Evolutionary conservation across 2,113 vertebrate genomes (phyloP), one percentile per base, ranked within the genome.

Genomic region (Odocoileus virginianus): DNA sequence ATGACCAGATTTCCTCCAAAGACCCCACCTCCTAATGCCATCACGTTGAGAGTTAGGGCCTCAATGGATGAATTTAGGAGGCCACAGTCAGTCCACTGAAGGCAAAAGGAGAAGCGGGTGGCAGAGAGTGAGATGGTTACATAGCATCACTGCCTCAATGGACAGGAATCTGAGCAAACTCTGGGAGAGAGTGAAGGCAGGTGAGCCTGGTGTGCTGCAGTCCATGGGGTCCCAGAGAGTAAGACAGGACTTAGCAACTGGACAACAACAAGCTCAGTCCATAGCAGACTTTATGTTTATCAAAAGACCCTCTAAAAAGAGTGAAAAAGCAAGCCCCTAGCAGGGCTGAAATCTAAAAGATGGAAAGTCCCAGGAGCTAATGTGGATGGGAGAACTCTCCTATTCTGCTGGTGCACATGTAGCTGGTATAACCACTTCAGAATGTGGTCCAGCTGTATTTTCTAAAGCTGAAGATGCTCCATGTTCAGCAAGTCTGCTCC

Each of bases 351-450:
- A 76, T 23, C 6, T 8, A 50, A 28, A 30, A 74, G 40, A 47
- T 28, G 52, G 64, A 21, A 28, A 14, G 25, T 58, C 10, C 54
- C 33, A 11, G 16, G 33, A 28, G 83, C 33, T 36, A 36, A 6
- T 12, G 50, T 17, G 9, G 36, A 64, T 16, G 36, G 17, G 57
- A n/a, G 50, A 27, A 25, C 47, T 8, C 79, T 43, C 36, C 0
- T 11, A 3, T 36, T 30, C 28, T 25, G 3, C 33, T 60, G 33
- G 16, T 28, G 9, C 15, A 15, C 0, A 4, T 2, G 5, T 57
- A 57, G 27, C 33, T 60, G 43, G 40, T 0, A 5, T 8, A 19
- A 19, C 91, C 61, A 19, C 4, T 74, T 30, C 1, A 4, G 81
- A 43, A 33, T 5, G 3, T 0, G 21, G 61, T 85, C 25, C 33